Evolutionary conservation across 2,113 vertebrate genomes (phyloP).

Genomic region (Rhinopithecus roxellana): DNA sequence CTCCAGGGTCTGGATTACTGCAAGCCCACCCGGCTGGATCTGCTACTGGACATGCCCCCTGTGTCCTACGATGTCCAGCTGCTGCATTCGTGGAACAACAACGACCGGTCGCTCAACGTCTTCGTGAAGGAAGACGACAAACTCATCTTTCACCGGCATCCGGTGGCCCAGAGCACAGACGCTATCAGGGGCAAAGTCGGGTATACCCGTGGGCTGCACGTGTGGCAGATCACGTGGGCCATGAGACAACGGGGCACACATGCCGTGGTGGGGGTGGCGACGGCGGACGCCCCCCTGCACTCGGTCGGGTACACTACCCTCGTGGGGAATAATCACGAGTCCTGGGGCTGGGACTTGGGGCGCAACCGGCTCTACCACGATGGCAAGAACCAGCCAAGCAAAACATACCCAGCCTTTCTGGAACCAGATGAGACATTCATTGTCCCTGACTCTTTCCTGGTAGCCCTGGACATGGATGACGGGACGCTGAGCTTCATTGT

Average conservation of each 20-base stretch:
- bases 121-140: conserved; percentile 99
- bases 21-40: conserved; percentile 94
- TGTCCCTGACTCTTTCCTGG: conserved; percentile 96
- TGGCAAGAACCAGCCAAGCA: conserved; percentile 95
- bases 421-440: conserved; percentile 97
- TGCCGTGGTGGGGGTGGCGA: conserved; percentile 96
- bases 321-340: conserved; percentile 95
- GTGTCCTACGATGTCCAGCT: conserved; percentile 89
- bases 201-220: conserved; percentile 95
- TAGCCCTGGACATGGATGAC: conserved; percentile 99
- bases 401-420: conserved; percentile 94
- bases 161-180: conserved; percentile 98
- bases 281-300: conserved; percentile 92
- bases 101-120: conserved; percentile 97
- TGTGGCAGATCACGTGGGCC: conserved; percentile 99
- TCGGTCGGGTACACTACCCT: conserved; percentile 97
- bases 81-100: conserved; percentile 96
- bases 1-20: conserved; percentile 94
- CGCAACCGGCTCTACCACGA: conserved; percentile 98
- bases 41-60: conserved; percentile 96
- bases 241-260: conserved; percentile 97
- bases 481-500: conserved; percentile 98
- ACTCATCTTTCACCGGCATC: conserved; percentile 97
- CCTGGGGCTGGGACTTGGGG: conserved; percentile 99
- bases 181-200: conserved; percentile 95